Base-by-base conservation (phyloP, 2,797 vertebrate species). In the Sternarchorhynchus goeldii region DNA sequence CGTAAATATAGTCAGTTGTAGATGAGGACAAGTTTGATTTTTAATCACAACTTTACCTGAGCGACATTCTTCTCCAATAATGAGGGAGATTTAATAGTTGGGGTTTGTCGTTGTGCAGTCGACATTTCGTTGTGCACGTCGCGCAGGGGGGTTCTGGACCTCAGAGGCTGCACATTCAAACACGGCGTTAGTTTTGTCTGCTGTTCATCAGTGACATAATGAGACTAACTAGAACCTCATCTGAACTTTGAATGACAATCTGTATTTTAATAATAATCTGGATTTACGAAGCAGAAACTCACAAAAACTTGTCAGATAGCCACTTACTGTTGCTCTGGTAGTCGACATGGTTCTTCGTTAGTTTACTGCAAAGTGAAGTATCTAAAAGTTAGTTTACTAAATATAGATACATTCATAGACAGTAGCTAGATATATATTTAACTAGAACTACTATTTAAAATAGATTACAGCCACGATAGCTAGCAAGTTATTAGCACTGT, bases 121-220 rank as follows among this genome's bases (percentile, higher is more conserved):
- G 75, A 53, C 58, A 72, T 71, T 58, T 91, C 88, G 86, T 93
- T 93, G 66, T 89, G 86, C 63, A 93, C 65, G 83, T 89, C 89
- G 86, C 89, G 88, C 65, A 94, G 76, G 5, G 93, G 93, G 5
- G 85, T 82, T 1, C 91, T 90, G 6, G 68, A 64, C 78, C 71
- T 88, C 45, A 14, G 45, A 17, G 29, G 57, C 64, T 77, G 17
- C 45, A 50, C 45, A 50, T 36, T 36, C 34, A 36, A 36, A 36
- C 34, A 36, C 34, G 34, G 6, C 34, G 6, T 7, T 7, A 36
- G 25, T 25, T 25, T 25, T 25, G 25, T 25, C 25, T 7, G 6
- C 34, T 36, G 4, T 4, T 36, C 34, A 36, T 36, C 34, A 36
- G 34, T 4, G 34, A 36, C 34, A 36, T 36, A 36, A 36, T 2